Evolutionary conservation across 2,888 invertebrate genomes (phyloP).

Genomic region (Dusona sp.): DNA sequence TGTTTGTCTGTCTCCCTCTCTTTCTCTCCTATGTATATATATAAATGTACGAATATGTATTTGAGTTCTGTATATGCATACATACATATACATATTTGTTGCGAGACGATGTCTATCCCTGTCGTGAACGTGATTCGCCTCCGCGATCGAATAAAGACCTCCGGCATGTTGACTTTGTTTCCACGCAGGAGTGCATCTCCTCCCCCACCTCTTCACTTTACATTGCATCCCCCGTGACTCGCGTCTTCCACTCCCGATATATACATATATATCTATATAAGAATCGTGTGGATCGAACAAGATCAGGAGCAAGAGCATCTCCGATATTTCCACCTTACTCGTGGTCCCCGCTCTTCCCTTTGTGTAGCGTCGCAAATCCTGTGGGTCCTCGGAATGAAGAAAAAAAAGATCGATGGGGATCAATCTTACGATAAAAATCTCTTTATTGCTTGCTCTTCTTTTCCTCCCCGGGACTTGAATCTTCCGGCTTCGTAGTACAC

Average conservation of each 20-base stretch:
- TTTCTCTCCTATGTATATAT: neutral
- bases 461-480: slow-evolving; percentile 37
- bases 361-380: slow-evolving; percentile 27
- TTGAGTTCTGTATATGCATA: slow-evolving; percentile 76
- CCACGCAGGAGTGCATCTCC: slow-evolving; percentile 65
- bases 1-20: neutral
- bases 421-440: slow-evolving; percentile 67
- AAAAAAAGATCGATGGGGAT: slow-evolving; percentile 66
- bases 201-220: slow-evolving; percentile 49
- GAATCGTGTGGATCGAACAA: slow-evolving; percentile 40
- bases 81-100: slow-evolving; percentile 82
- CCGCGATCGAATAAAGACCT: slow-evolving; percentile 83
- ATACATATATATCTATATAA: slow-evolving; percentile 16
- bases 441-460: slow-evolving; percentile 29
- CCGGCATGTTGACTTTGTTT: slow-evolving; percentile 79
- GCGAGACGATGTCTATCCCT: slow-evolving; percentile 81
- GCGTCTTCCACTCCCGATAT: slow-evolving; percentile 22
- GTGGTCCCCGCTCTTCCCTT: neutral
- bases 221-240: slow-evolving; percentile 27
- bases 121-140: slow-evolving; percentile 83
- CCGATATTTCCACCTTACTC: slow-evolving; percentile 47
- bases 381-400: slow-evolving; percentile 35
- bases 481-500: slow-evolving; percentile 29
- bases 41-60: slow-evolving; percentile 10
- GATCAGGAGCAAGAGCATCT: slow-evolving; percentile 45